These are phyloP conservation scores for Microplitis manilae DNA, from an alignment of 2,888 invertebrate species.

Conservation along the genomic window DNA sequence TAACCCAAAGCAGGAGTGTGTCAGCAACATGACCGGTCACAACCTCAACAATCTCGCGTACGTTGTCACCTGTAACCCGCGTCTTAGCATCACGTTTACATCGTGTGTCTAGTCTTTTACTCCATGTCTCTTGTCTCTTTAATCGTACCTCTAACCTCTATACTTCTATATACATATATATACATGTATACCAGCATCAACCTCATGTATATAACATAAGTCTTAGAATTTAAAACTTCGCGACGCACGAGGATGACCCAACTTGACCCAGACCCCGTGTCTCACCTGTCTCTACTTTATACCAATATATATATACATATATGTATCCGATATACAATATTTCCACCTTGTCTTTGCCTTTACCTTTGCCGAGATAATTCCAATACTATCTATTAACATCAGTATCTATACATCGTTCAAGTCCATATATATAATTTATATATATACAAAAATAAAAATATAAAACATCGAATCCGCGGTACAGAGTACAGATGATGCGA, in stretches of 20 bases:
- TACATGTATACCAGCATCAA: not conserved
- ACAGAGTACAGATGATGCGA: not conserved
- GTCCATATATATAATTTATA: too few species aligned
- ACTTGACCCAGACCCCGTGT: slow-evolving; percentile 28
- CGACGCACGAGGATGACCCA: slow-evolving; percentile 34
- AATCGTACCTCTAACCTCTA: not conserved
- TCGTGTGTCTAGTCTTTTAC: not conserved
- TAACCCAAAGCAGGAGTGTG: not conserved
- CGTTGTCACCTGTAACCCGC: slow-evolving; percentile 1
- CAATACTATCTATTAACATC: slow-evolving; percentile 13
- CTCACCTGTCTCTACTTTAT: slow-evolving; percentile 21
- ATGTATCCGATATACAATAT: not conserved
- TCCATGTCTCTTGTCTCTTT: not conserved
- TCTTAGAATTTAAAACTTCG: not conserved
- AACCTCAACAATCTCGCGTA: not conserved
- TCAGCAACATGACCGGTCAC: not conserved
- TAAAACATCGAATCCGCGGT: not conserved
- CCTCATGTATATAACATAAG: not conserved
- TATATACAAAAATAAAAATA: not conserved
- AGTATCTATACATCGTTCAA: too few species aligned
- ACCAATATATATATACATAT: not conserved
- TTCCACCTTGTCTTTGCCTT: not conserved
- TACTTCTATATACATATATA: not conserved
- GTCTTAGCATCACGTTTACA: not conserved
- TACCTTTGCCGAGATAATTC: slow-evolving; percentile 31